Evolutionary conservation across 2,888 invertebrate genomes (phyloP).

Genomic region (Lepidonotus clava): DNA sequence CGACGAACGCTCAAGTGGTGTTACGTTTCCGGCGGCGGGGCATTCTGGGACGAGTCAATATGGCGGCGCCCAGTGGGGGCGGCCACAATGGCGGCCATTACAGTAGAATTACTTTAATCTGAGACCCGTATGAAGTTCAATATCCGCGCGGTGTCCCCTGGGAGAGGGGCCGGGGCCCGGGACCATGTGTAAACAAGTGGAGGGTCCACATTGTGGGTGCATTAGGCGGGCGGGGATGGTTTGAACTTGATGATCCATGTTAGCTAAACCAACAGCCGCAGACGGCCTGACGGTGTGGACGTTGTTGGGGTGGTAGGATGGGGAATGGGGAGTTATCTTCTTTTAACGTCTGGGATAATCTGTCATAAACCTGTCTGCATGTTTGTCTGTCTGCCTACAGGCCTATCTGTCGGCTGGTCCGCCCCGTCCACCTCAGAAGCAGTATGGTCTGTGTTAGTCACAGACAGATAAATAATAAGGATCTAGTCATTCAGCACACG

Average conservation of each 20-base stretch:
- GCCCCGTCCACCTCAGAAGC: no score
- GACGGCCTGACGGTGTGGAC: no score
- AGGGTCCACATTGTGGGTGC: slow-evolving; percentile 10
- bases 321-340: no score
- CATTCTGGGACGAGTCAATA: slow-evolving; percentile 13
- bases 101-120: slow-evolving; percentile 48
- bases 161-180: background rate
- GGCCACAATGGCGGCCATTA: slow-evolving; percentile 21
- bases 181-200: slow-evolving; percentile 6
- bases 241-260: slow-evolving; percentile 9
- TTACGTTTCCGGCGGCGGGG: slow-evolving; percentile 41
- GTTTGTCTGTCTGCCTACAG: no score
- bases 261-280: background rate
- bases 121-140: slow-evolving; percentile 25
- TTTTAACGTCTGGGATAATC: no score
- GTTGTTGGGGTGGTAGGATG: no score
- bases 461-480: no score
- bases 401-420: no score
- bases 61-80: background rate
- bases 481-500: no score
- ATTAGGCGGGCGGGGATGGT: background rate
- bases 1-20: slow-evolving; percentile 16
- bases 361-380: no score
- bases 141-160: background rate
- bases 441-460: no score